Evolutionary conservation across 2,888 invertebrate species (phyloP).

Genomic region (Lampropteryx suffumata): DNA sequence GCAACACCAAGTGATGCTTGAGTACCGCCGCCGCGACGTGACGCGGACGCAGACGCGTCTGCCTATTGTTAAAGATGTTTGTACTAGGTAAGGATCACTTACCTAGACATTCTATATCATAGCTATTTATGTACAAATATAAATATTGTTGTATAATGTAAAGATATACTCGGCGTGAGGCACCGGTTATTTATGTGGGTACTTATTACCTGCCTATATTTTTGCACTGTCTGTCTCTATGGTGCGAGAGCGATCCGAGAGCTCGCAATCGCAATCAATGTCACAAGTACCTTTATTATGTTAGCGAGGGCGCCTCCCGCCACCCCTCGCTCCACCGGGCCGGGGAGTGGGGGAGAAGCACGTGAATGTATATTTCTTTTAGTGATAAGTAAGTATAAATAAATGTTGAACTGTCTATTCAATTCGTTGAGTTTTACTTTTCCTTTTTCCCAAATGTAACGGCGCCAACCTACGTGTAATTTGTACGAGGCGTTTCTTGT

Average conservation of each 20-base stretch:
- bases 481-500: too few species aligned
- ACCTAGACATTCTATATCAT: too few species aligned
- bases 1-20: too few species aligned
- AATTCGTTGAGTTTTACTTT: constrained; percentile 17
- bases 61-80: too few species aligned
- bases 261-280: neutral
- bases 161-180: constrained; percentile 39
- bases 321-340: constrained; percentile 15
- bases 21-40: too few species aligned
- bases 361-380: constrained; percentile 56
- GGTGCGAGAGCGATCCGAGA: constrained; percentile 15
- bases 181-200: constrained; percentile 76
- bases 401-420: constrained; percentile 77
- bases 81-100: too few species aligned
- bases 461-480: too few species aligned
- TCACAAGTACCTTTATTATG: constrained; percentile 7
- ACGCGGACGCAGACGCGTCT: too few species aligned
- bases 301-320: constrained; percentile 11
- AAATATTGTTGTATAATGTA: constrained; percentile 47
- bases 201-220: too few species aligned
- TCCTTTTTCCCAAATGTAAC: too few species aligned
- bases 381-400: constrained; percentile 66
- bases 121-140: too few species aligned
- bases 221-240: constrained; percentile 59
- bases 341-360: constrained; percentile 15